phyloP scores from a whole-genome alignment of 2,113 vertebrate species.

The Platysteira castanea region DNA sequence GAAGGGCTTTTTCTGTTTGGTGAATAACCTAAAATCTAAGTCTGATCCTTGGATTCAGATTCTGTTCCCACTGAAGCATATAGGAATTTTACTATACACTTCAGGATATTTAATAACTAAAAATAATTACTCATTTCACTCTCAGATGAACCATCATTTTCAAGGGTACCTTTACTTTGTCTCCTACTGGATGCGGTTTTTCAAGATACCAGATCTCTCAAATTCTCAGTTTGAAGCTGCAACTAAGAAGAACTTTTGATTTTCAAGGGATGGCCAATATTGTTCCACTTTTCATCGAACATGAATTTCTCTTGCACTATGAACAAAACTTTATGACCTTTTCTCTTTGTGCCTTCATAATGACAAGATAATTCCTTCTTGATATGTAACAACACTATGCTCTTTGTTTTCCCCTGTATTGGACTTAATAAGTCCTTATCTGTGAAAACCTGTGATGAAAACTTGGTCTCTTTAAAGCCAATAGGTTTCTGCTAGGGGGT shows the following conservation, averaged over 20 bases:
- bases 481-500: background rate
- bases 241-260: background rate
- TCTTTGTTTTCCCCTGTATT: background rate
- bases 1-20: background rate
- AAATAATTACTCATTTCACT: accelerated
- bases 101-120: background rate
- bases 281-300: background rate
- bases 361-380: background rate
- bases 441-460: background rate
- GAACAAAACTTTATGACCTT: background rate
- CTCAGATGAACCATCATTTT: background rate
- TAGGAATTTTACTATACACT: background rate
- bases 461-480: background rate
- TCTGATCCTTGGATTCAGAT: background rate
- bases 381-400: background rate
- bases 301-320: background rate
- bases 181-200: background rate
- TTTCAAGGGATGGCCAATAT: background rate
- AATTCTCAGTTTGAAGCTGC: background rate
- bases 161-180: background rate
- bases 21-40: background rate
- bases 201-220: background rate
- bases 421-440: background rate
- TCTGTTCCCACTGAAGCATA: background rate
- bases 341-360: background rate